Evolutionary conservation across 2,113 vertebrate species (phyloP).

Genomic region (Antechinus flavipes): DNA sequence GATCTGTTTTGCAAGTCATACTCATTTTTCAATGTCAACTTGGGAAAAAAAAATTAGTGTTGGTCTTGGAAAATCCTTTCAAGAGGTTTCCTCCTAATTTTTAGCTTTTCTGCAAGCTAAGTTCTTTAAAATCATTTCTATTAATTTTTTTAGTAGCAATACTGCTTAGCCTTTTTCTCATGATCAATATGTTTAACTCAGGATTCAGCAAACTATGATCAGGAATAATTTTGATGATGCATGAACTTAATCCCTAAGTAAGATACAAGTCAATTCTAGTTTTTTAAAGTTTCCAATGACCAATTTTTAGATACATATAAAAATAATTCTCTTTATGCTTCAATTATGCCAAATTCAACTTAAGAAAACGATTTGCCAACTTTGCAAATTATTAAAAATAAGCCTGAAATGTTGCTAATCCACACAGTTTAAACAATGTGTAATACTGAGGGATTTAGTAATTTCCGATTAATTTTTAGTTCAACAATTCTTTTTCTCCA

Average conservation of each 20-base stretch:
- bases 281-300: background rate
- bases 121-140: background rate
- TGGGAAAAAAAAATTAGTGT: too few species aligned
- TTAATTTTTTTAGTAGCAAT: background rate
- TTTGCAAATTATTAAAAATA: background rate
- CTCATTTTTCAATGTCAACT: too few species aligned
- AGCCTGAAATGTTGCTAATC: background rate
- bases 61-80: background rate
- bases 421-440: background rate
- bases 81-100: background rate
- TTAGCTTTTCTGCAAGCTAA: background rate
- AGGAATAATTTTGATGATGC: background rate
- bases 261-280: background rate
- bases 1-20: background rate
- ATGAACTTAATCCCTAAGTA: background rate
- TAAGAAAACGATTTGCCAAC: background rate
- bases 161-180: background rate
- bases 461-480: background rate
- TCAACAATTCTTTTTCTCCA: background rate
- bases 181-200: background rate
- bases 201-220: background rate
- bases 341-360: background rate
- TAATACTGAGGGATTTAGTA: background rate
- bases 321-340: background rate
- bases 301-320: background rate